Evolutionary conservation across 53 echinoderm and acorn worm species (phyloP).

Genomic region (Temnopleurus reevesii): DNA sequence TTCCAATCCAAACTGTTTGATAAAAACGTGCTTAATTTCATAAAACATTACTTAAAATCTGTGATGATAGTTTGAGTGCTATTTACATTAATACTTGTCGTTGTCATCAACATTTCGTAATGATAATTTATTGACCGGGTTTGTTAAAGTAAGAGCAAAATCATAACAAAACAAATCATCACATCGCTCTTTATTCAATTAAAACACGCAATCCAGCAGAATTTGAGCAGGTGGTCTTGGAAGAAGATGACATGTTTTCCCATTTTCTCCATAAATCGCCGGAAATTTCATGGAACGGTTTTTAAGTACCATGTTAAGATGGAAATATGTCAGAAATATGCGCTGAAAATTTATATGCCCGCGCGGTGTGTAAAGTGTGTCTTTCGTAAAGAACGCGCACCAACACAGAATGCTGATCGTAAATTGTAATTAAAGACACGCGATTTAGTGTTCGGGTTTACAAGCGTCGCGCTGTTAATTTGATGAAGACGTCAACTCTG

Average conservation of each 20-base stretch:
- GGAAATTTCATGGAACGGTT: not conserved
- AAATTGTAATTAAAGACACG: constrained; percentile 28
- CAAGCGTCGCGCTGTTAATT: not conserved
- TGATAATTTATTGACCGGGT: not conserved
- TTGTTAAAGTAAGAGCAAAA: not conserved
- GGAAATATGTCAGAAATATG: constrained; percentile 21
- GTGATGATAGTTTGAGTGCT: not conserved
- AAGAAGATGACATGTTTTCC: not conserved
- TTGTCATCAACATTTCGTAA: not conserved
- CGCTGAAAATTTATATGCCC: not conserved
- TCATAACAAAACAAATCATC: constrained; percentile 26
- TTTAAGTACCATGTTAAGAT: constrained; percentile 24
- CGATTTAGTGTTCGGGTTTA: constrained; percentile 2
- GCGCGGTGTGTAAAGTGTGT: not conserved
- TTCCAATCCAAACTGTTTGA: not conserved
- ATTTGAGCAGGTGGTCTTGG: constrained; percentile 10
- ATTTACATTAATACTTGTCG: not conserved
- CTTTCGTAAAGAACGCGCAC: constrained; percentile 3
- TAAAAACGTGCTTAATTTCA: not conserved
- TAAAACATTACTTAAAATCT: not conserved
- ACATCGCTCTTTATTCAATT: not conserved
- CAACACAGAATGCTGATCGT: too few species aligned
- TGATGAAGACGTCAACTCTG: constrained; percentile 42
- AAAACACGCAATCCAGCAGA: not conserved
- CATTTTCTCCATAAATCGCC: not conserved